phyloP scores from a whole-genome alignment of 1,140 invertebrate genomes.

The Hycleus cichorii region DNA sequence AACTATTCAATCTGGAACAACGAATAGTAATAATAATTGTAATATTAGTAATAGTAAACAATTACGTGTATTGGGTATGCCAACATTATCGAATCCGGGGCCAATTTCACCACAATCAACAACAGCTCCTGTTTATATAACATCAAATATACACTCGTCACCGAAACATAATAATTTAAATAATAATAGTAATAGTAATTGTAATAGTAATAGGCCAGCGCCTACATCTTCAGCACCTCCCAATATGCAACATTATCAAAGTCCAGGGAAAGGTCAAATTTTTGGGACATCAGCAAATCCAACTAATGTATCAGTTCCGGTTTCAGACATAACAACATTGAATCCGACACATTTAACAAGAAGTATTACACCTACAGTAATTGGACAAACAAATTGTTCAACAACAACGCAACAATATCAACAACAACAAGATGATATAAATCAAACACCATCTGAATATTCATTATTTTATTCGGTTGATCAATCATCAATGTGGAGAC shows the following conservation, averaged over 20 bases:
- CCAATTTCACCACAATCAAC: conserved; percentile 12
- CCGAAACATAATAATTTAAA: conserved; percentile 41
- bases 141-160: conserved; percentile 35
- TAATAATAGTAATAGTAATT: not conserved
- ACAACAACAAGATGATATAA: conserved; percentile 6
- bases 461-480: conserved; percentile 69
- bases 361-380: conserved; percentile 3
- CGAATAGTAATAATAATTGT: too few relatives aligned
- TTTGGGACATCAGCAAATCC: conserved; percentile 4
- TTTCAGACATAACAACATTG: not conserved
- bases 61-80: conserved; percentile 5
- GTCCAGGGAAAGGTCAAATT: conserved; percentile 39
- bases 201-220: conserved; percentile 43
- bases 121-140: not conserved
- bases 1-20: too few relatives aligned
- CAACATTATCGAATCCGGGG: conserved; percentile 9
- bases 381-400: not conserved
- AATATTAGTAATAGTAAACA: not conserved
- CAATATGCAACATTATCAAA: conserved; percentile 40
- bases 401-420: not conserved
- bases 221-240: conserved; percentile 46
- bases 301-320: conserved; percentile 11
- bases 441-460: conserved; percentile 55
- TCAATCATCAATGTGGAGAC: conserved; percentile 57
- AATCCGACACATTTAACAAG: not conserved